Evolutionary conservation across 2,797 vertebrate genomes (phyloP).

Genomic region (Acanthurus lineatus): DNA sequence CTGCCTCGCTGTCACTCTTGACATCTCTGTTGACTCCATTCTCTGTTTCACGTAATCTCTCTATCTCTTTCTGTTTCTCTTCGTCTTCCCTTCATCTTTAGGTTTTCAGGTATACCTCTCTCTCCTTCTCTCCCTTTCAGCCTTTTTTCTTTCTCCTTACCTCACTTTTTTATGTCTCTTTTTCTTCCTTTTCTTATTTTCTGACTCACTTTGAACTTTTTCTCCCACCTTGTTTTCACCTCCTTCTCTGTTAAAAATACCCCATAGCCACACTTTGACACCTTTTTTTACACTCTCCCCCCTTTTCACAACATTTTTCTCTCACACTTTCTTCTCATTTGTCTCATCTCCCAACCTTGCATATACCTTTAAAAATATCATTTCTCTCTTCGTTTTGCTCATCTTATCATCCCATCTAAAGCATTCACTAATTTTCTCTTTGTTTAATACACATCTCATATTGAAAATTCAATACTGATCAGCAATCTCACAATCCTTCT

Average conservation of each 20-base stretch:
- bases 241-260: constrained; percentile 4
- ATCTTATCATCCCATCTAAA: constrained; percentile 6
- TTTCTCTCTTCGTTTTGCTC: not conserved
- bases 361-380: not conserved
- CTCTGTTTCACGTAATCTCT: constrained; percentile 50
- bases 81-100: constrained; percentile 40
- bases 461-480: constrained; percentile 40
- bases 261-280: too few species aligned
- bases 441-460: constrained; percentile 7
- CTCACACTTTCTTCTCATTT: constrained; percentile 1
- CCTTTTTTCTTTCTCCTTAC: not conserved
- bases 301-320: not conserved
- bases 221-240: not conserved
- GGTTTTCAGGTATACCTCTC: not conserved
- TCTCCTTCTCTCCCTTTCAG: too few species aligned
- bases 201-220: not conserved
- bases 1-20: constrained; percentile 63
- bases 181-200: not conserved
- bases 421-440: not conserved
- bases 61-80: not conserved
- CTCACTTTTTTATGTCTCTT: not conserved
- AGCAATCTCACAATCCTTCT: constrained; percentile 48
- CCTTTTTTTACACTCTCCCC: too few species aligned
- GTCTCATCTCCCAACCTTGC: not conserved
- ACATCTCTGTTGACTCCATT: constrained; percentile 65